Evolutionary conservation across 2,113 vertebrate genomes (phyloP), one percentile per base, ranked within the genome.

Genomic region (Cryptomyrus ogoouensis): DNA sequence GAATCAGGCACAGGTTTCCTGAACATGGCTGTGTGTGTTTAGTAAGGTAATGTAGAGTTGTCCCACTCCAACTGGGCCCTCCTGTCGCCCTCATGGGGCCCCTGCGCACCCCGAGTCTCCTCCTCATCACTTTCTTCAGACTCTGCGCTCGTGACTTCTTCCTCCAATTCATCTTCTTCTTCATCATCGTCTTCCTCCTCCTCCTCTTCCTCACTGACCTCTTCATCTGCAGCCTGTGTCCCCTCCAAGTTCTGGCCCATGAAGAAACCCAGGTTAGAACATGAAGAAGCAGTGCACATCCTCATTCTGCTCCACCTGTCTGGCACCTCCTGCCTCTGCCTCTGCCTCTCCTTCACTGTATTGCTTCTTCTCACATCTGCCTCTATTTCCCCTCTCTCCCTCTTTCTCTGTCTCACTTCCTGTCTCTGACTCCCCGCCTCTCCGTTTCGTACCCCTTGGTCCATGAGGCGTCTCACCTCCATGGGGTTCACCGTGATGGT

Each of bases 401-500:
- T 49, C 13, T 3, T 1, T 27, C 24, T 10, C 24, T 19, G 5
- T 17, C 24, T 83, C 27, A 1, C 24, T 15, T 3, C 13, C 27
- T 15, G 49, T 3, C n/a, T 27, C 50, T 13, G 15, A 21, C 70
- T n/a, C 27, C 35, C n/a, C 31, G 1, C 7, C 27, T 8, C 66
- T 19, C 39, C 6, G 4, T 31, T 31, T 21, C 52, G 1, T n/a
- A 19, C 19, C 27, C 10, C 47, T 39, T 17, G 13, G 12, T 24
- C 3, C 0, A 8, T 83, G 24, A 27, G 35, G 5, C 47, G n/a
- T 39, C 90, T 92, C 95, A 99, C 98, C 97, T 99, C 98, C 97
- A 99, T 97, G 5, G 98, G 98, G 91, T 99, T 99, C 92, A 99
- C 93, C 0, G 98, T 99, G 94, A 99, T 99, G 0, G 97, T 98